Conservation (phyloP, 1,140 invertebrate genomes). For the Subanguina moxae region DNA sequence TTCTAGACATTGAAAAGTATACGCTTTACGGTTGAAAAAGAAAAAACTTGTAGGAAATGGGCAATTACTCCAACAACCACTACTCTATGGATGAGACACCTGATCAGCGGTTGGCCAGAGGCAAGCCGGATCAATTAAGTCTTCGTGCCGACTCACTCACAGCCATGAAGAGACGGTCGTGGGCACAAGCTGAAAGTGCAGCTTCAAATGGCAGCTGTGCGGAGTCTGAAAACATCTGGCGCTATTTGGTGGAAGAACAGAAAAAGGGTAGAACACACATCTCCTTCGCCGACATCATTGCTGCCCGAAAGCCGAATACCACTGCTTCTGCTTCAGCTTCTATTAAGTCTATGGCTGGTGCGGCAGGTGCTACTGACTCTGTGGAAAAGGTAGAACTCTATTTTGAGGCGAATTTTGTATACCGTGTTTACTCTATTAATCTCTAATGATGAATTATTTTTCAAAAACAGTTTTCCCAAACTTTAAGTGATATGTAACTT, state of each 20-base stretch:
- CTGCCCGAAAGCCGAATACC: neutral
- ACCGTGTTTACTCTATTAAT: too few species aligned
- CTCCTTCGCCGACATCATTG: constrained; percentile 21
- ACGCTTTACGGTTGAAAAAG: too few species aligned
- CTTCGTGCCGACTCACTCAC: constrained; percentile 35
- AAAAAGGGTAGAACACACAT: constrained; percentile 35
- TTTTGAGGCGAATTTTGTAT: too few species aligned
- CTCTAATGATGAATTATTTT: too few species aligned
- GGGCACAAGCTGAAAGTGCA: constrained; percentile 15
- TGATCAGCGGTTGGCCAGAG: neutral
- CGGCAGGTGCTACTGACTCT: neutral
- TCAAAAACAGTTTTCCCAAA: too few species aligned
- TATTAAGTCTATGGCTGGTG: neutral
- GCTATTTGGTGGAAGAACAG: constrained; percentile 32
- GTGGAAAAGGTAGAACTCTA: neutral
- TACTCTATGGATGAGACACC: constrained; percentile 12
- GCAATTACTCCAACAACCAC: too few species aligned
- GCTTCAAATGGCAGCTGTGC: neutral
- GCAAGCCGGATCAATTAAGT: constrained; percentile 27
- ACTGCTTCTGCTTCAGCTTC: neutral
- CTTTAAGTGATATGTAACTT: too few species aligned
- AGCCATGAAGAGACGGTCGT: constrained; percentile 38
- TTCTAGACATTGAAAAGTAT: too few species aligned
- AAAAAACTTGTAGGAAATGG: too few species aligned
- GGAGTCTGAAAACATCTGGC: constrained; percentile 25